Conservation (phyloP, 2,888 invertebrate species). For the Orthonevra nobilis region DNA sequence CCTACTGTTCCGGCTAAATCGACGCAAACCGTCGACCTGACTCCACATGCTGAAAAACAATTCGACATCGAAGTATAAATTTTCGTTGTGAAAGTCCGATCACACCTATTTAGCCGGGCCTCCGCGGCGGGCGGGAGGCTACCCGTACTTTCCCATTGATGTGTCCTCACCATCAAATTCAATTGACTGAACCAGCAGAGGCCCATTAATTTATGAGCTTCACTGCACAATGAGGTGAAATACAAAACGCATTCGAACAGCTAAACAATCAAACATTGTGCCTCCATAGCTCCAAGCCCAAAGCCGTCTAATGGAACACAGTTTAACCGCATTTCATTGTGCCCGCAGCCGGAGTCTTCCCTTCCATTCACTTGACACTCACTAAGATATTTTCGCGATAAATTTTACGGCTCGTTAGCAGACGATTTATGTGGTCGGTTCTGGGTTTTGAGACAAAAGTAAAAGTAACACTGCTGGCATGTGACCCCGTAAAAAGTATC, state of each 20-base stretch:
- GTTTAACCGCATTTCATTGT: slow-evolving; percentile 50
- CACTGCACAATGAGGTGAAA: slow-evolving; percentile 66
- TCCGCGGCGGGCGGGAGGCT: too few species aligned
- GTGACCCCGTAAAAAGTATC: slow-evolving; percentile 6
- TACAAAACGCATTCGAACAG: slow-evolving; percentile 54
- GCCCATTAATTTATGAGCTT: slow-evolving; percentile 61
- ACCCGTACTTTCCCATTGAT: slow-evolving; percentile 51
- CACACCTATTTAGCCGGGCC: slow-evolving; percentile 2
- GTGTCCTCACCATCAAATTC: slow-evolving; percentile 40
- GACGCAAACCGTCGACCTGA: background rate
- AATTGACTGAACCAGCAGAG: slow-evolving; percentile 27
- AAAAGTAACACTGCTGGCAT: slow-evolving; percentile 55
- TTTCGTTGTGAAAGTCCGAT: slow-evolving; percentile 44
- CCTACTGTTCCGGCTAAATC: slow-evolving; percentile 11
- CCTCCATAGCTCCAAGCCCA: slow-evolving; percentile 9
- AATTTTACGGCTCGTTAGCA: slow-evolving; percentile 68
- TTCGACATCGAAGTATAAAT: slow-evolving; percentile 18
- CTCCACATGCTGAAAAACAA: slow-evolving; percentile 23
- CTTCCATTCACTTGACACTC: slow-evolving; percentile 9
- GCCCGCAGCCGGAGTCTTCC: background rate
- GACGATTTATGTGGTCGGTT: slow-evolving; percentile 55
- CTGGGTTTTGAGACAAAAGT: slow-evolving; percentile 48
- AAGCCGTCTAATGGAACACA: slow-evolving; percentile 51
- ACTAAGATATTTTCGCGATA: slow-evolving; percentile 50
- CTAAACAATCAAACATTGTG: slow-evolving; percentile 52